Evolutionary conservation across 2,888 invertebrate genomes (phyloP), one percentile per base, ranked within the genome.

Genomic region (Yponomeuta cagnagella): DNA sequence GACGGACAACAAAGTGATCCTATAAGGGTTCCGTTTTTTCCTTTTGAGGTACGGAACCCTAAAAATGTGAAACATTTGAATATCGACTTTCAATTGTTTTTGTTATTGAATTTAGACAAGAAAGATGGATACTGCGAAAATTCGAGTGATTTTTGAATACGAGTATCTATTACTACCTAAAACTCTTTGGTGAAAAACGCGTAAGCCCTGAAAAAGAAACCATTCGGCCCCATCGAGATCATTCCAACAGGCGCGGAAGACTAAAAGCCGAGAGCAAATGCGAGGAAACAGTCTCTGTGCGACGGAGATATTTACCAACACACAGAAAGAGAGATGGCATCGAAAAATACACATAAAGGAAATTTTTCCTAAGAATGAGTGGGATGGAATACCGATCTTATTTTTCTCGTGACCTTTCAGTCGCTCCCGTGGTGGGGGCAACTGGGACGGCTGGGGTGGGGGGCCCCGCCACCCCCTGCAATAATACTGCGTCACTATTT

Each of bases 401-500:
- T 93, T 93, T 92, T 93, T 93, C 92, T 91, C 90, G 88, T 86
- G 89, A 88, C 87, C 93, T 93, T 93, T 93, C 91, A 89, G 87
- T 89, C 91, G 86, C 91, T 87, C 87, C 81, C 79, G 83, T 85
- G 82, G 81, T 80, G 79, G 77, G 77, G 78, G 77, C 72, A 77
- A 77, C 78, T 80, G 78, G 75, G 77, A 80, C 73, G 77, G 74
- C 76, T 73, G 84, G 84, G 79, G 79, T 79, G 82, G 85, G 79
- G 81, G 76, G 73, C 79, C 74, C 83, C 84, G 79, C 84, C 84
- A 79, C 90, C 88, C 88, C 86, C 87, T 91, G 92, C 91, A 92
- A 92, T 92, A 92, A 93, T 93, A 93, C 92, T 92, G 93, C 93
- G 92, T 92, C 93, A 92, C 92, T 93, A 93, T 93, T 93, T 93